Evolutionary conservation across 2,797 vertebrate genomes (phyloP).

Genomic region (Manis crassicaudata): DNA sequence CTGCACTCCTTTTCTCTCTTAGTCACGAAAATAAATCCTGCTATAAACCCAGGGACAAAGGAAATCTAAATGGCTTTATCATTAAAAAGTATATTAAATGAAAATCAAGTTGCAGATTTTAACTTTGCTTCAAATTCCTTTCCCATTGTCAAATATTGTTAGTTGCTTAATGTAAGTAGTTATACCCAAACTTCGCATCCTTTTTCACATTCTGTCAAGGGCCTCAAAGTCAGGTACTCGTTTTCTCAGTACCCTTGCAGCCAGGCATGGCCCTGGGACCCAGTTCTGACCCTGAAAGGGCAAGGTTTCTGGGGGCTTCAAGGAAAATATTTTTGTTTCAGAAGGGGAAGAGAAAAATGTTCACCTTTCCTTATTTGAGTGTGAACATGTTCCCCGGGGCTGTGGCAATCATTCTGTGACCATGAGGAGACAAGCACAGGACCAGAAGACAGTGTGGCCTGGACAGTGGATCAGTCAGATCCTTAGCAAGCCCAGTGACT

Average conservation of each 20-base stretch:
- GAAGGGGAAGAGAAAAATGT: not conserved
- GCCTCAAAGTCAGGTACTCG: not conserved
- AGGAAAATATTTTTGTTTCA: not conserved
- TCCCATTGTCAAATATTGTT: not conserved
- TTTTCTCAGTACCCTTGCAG: not conserved
- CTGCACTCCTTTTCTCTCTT: not conserved
- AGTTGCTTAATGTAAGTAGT: not conserved
- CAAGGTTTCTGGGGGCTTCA: not conserved
- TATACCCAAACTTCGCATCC: not conserved
- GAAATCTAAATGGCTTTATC: not conserved
- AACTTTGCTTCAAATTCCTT: not conserved
- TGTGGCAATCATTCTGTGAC: not conserved
- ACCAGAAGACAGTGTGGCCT: not conserved
- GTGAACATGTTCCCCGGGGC: not conserved
- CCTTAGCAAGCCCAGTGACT: not conserved
- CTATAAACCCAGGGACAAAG: not conserved
- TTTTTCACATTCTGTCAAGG: not conserved
- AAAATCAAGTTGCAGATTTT: not conserved
- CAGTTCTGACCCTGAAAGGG: not conserved
- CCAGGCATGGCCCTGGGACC: not conserved
- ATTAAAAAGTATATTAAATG: not conserved
- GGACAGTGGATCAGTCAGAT: not conserved
- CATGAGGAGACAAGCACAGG: not conserved
- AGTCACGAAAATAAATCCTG: not conserved
- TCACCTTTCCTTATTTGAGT: not conserved